These are phyloP conservation scores for Heteromyza rotundicornis DNA, from an alignment of 2,888 invertebrate species.

Conservation along the genomic window DNA sequence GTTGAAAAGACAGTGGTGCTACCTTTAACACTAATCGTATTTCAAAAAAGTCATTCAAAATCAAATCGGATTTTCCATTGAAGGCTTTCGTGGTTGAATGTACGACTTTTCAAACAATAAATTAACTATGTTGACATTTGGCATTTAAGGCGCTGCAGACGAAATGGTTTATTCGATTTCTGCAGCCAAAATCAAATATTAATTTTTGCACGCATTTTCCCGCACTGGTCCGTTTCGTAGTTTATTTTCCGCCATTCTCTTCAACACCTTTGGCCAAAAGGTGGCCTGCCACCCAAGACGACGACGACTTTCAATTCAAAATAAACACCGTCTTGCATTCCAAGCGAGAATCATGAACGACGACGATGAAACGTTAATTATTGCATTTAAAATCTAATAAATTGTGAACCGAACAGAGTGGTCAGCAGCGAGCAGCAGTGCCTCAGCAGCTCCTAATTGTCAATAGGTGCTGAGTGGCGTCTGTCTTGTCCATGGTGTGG, in stretches of 20 bases:
- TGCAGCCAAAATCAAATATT: no score
- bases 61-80: no score
- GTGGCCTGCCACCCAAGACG: conserved; percentile 31
- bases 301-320: background rate
- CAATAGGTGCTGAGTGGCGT: conserved; percentile 23
- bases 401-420: conserved; percentile 33
- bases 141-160: no score
- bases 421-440: background rate
- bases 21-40: no score
- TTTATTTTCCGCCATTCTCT: no score
- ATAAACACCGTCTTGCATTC: conserved; percentile 33
- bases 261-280: conserved; percentile 9
- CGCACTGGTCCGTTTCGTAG: no score
- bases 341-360: conserved; percentile 39
- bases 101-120: no score
- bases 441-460: conserved; percentile 51
- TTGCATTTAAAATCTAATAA: conserved; percentile 56
- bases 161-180: no score
- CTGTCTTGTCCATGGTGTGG: background rate
- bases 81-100: no score
- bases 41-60: no score
- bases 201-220: no score
- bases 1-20: background rate
- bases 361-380: conserved; percentile 51
- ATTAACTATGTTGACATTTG: no score